These are phyloP conservation scores for Oxyura jamaicensis DNA, from an alignment of 2,113 vertebrate genomes.

Conservation along the genomic window DNA sequence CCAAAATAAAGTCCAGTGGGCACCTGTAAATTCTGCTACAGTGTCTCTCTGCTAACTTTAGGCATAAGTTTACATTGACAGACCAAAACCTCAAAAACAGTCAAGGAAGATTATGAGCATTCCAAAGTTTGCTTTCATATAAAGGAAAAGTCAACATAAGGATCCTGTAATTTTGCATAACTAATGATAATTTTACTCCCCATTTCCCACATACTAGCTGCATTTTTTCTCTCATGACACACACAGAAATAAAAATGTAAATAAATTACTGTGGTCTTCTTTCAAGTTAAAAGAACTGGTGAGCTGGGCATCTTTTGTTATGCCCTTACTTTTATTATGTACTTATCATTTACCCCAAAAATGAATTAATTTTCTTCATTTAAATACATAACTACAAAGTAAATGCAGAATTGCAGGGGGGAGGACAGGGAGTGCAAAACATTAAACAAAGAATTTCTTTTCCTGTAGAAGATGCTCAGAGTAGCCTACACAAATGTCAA, in stretches of 20 bases:
- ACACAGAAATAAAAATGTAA: accelerated
- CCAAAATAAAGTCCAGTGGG: no score
- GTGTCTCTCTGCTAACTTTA: neutral
- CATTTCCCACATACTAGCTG: neutral
- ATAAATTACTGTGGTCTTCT: neutral
- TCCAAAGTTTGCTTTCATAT: neutral
- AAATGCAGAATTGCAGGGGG: neutral
- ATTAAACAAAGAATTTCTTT: neutral
- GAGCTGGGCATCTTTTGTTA: neutral
- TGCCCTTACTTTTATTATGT: neutral
- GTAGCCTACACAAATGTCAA: neutral
- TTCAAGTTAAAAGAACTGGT: neutral
- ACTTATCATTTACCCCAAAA: neutral
- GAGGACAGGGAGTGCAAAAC: neutral
- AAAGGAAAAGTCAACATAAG: neutral
- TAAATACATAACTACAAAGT: neutral
- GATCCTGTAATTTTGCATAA: neutral
- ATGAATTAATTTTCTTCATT: neutral
- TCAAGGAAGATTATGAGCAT: neutral
- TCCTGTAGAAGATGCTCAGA: neutral
- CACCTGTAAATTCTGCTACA: neutral
- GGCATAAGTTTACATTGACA: neutral
- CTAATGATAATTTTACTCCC: neutral
- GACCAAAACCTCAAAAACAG: neutral
- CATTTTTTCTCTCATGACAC: neutral